These are phyloP conservation scores for Pocillopora grandis DNA, from an alignment of 92 coral and sea anemone species.

Conservation along the genomic window DNA sequence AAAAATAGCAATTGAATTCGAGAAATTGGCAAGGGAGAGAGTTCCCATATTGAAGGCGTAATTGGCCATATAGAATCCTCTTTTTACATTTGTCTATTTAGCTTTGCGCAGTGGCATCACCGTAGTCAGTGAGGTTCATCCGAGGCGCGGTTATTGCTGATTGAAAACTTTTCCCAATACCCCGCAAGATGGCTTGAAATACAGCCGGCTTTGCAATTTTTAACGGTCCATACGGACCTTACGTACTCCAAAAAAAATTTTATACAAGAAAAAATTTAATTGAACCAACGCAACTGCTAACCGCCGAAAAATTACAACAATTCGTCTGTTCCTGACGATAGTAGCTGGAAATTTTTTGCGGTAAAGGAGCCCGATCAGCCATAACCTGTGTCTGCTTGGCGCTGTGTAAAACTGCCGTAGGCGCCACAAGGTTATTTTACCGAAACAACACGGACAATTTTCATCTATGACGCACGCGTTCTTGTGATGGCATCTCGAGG, in stretches of 20 bases:
- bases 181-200: slow-evolving; percentile 96
- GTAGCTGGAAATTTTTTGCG: no score
- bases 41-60: slow-evolving; percentile 30
- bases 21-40: neutral
- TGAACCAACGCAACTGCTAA: no score
- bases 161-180: slow-evolving; percentile 97
- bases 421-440: neutral
- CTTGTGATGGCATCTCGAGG: neutral
- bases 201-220: slow-evolving; percentile 64
- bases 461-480: neutral
- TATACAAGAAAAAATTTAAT: neutral
- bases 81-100: accelerated
- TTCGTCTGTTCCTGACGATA: no score
- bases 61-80: neutral
- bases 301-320: no score
- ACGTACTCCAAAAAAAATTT: neutral
- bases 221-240: slow-evolving; percentile 83
- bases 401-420: neutral
- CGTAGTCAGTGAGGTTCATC: slow-evolving; percentile 91
- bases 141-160: slow-evolving; percentile 98
- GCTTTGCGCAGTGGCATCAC: slow-evolving; percentile 99
- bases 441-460: neutral
- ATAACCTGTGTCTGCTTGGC: no score
- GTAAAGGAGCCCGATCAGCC: no score
- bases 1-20: neutral